phyloP scores from a whole-genome alignment of 2,113 vertebrate species.

The Cariama cristata region DNA sequence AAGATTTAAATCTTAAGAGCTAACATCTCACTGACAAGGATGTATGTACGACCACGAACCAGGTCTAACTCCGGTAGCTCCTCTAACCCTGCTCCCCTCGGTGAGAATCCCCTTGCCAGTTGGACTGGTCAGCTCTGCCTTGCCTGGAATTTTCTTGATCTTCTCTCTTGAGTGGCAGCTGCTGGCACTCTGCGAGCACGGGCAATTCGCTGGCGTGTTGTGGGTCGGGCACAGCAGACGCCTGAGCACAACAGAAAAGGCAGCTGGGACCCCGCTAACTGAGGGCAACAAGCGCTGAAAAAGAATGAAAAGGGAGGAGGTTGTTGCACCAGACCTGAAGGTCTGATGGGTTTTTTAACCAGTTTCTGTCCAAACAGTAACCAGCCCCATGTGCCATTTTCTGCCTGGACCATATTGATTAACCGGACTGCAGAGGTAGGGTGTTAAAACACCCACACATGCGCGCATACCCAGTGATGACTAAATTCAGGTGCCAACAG shows the following conservation, averaged over 20 bases:
- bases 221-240: neutral
- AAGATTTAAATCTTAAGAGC: neutral
- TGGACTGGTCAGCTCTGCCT: neutral
- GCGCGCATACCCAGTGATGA: too few relatives aligned
- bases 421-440: neutral
- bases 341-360: neutral
- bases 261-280: neutral
- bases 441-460: neutral
- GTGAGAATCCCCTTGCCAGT: neutral
- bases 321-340: neutral
- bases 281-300: neutral
- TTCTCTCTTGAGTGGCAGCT: constrained; percentile 30
- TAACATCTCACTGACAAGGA: neutral
- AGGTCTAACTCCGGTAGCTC: neutral
- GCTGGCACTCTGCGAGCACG: neutral
- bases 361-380: neutral
- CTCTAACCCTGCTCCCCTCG: neutral
- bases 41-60: neutral
- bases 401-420: neutral
- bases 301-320: neutral
- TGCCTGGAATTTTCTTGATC: constrained; percentile 55
- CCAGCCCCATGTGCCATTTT: neutral
- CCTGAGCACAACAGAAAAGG: neutral
- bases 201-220: neutral
- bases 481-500: neutral